Base-by-base conservation (phyloP, 2,797 vertebrate species). In the Babyrousa celebensis region DNA sequence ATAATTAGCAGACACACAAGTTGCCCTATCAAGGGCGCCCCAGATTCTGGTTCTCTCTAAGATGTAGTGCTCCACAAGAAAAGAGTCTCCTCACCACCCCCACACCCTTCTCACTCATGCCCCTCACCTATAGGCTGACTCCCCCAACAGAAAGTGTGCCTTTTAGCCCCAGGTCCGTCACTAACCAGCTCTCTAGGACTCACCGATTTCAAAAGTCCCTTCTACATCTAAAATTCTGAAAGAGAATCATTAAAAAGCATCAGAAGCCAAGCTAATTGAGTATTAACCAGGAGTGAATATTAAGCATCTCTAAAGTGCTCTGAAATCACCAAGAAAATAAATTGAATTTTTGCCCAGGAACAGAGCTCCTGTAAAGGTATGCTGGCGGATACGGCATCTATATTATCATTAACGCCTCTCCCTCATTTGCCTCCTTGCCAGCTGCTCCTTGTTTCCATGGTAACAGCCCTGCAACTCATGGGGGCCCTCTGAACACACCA, bases 391-490 rank as follows among this genome's bases (percentile, higher is more conserved):
- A 5, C 70, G 72, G 78, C 54, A 12, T 54, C 91, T 90, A 10
- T n/a, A 65, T 95, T 27, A 92, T 75, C 94, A 93, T 91, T 91
- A 96, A 96, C 1, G 14, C 72, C 72, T 52, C 40, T 6, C 82
- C 65, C 79, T 90, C 25, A 16, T n/a, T 67, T 88, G 79, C 82
- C 58, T 91, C 62, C 93, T 95, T 56, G 92, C 75, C 77, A 95
- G 85, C 56, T 9, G 63, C 84, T 95, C 92, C 92, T 94, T 5
- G 12, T 97, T 96, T 85, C 95, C 95, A 93, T 77, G 87, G 95
- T 27, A 95, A 97, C 93, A 96, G 87, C 84, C 94, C 86, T 96
- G 93, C 87, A 48, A 54, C 70, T 96, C 77, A 74, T 67, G 93
- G 84, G 83, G 70, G 25, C 85, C 78, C 56, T 58, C 32, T 32